Evolutionary conservation across 2,888 invertebrate species (phyloP).

Genomic region (Cerastis leucographa): DNA sequence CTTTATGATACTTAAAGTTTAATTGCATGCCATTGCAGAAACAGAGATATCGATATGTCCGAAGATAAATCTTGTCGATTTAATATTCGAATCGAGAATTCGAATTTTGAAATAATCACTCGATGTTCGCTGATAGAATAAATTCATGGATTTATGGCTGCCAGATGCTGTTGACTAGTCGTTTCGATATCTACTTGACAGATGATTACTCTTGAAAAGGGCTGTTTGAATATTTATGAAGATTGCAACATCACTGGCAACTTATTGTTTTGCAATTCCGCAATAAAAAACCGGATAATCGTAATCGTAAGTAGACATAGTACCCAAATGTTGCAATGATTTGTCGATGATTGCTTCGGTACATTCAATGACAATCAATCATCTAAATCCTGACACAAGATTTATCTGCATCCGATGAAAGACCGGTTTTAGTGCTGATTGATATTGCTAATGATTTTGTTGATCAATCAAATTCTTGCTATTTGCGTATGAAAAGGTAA

Average conservation of each 20-base stretch:
- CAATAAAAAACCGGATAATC: slow-evolving; percentile 45
- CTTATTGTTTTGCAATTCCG: slow-evolving; percentile 54
- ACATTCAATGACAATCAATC: slow-evolving; percentile 50
- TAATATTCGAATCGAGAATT: slow-evolving; percentile 11
- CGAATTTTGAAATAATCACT: slow-evolving; percentile 13
- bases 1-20: slow-evolving; percentile 18
- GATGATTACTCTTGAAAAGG: slow-evolving; percentile 48
- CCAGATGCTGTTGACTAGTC: slow-evolving; percentile 5
- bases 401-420: slow-evolving; percentile 53
- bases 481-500: background rate
- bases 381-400: slow-evolving; percentile 44
- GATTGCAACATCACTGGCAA: slow-evolving; percentile 43
- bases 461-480: slow-evolving; percentile 21
- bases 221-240: slow-evolving; percentile 54
- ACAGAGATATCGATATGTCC: background rate
- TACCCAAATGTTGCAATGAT: slow-evolving; percentile 41
- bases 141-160: slow-evolving; percentile 37
- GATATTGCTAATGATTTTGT: slow-evolving; percentile 41
- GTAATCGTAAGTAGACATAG: slow-evolving; percentile 13
- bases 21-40: slow-evolving; percentile 17
- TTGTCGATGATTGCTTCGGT: slow-evolving; percentile 39
- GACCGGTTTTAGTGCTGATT: slow-evolving; percentile 31
- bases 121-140: slow-evolving; percentile 28
- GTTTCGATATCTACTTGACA: slow-evolving; percentile 23
- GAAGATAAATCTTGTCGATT: background rate